A percentile compares a stretch with the other conserved stretches of the same genome.
Conservation (phyloP, 2,113 vertebrate genomes). For the Xenus cinereus region DNA sequence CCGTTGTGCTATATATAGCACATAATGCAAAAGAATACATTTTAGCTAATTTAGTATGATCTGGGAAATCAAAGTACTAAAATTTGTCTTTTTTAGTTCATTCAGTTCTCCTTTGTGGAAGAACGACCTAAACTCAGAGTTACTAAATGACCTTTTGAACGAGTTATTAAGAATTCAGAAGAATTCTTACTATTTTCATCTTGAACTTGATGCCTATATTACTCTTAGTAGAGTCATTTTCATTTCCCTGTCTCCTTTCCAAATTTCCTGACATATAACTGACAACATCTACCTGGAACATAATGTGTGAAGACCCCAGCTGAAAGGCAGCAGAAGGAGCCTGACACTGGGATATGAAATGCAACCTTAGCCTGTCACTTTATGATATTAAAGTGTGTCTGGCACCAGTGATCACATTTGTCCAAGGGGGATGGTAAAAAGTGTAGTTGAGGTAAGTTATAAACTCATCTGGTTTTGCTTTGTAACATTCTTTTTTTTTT, state of each 20-base stretch:
- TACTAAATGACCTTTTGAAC: neutral
- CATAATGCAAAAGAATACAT: neutral
- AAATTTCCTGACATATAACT: slow-evolving; percentile 38
- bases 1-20: accelerated
- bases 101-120: neutral
- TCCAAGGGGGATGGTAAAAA: neutral
- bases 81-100: neutral
- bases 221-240: neutral
- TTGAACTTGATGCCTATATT: slow-evolving; percentile 5
- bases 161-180: slow-evolving; percentile 43
- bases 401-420: neutral
- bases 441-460: neutral
- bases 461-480: neutral
- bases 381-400: slow-evolving; percentile 28
- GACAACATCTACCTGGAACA: slow-evolving; percentile 57
- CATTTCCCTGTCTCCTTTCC: slow-evolving; percentile 36
- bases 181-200: slow-evolving; percentile 19
- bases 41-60: neutral
- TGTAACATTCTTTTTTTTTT: neutral
- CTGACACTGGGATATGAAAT: slow-evolving; percentile 55
- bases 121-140: neutral
- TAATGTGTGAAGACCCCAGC: neutral
- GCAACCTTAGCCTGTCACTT: slow-evolving; percentile 37
- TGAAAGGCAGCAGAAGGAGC: slow-evolving; percentile 31
- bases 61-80: neutral